Conservation (phyloP, 2,797 vertebrate species). For the Hoplostethus mediterraneus region DNA sequence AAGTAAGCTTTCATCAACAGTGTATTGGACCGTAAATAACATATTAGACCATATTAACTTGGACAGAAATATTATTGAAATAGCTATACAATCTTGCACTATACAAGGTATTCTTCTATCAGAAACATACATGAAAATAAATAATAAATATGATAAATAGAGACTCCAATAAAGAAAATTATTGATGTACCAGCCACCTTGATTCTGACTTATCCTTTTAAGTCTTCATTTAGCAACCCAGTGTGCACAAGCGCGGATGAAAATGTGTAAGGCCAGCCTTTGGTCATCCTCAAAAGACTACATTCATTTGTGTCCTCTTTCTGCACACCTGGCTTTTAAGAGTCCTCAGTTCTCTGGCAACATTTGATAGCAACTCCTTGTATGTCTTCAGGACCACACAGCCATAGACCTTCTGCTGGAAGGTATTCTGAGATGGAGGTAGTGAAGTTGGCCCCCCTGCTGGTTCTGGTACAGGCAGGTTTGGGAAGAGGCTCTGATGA, state of each 20-base stretch:
- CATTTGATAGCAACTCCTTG: conserved; percentile 74
- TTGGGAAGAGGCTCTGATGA: conserved; percentile 80
- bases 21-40: conserved; percentile 27
- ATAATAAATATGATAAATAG: conserved; percentile 85
- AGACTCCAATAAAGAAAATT: conserved; percentile 23
- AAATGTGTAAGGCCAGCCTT: conserved; percentile 41
- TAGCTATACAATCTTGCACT: not conserved
- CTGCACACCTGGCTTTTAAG: conserved; percentile 68
- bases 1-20: conserved; percentile 48
- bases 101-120: conserved; percentile 22
- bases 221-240: conserved; percentile 45
- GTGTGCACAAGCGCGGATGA: conserved; percentile 24
- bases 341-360: conserved; percentile 69
- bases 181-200: conserved; percentile 67
- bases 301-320: conserved; percentile 37
- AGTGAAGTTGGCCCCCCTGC: conserved; percentile 69
- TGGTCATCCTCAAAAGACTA: conserved; percentile 42
- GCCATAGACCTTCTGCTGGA: conserved; percentile 88
- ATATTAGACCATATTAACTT: conserved; percentile 42
- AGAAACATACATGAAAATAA: conserved; percentile 76
- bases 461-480: conserved; percentile 75
- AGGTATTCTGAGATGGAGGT: conserved; percentile 80
- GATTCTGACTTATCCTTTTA: conserved; percentile 27
- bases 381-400: conserved; percentile 83
- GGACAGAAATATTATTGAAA: not conserved